A percentile compares a stretch with the other conserved stretches of the same genome.
Conservation (phyloP, 2,888 invertebrate species). For the Plutella xylostella region DNA sequence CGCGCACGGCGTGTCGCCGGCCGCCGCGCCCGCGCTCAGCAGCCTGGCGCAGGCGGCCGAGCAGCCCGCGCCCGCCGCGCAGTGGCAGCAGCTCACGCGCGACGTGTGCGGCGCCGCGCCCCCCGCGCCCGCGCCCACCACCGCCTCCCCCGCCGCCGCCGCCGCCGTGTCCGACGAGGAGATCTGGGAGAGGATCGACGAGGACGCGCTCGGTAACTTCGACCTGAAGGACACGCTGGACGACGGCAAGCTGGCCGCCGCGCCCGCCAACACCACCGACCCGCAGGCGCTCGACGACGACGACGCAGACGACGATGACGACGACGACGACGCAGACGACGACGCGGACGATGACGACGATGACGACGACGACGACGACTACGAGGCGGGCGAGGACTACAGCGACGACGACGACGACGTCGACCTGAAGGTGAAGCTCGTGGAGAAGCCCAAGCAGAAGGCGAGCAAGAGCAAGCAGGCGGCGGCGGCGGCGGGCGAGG, state of each 20-base stretch:
- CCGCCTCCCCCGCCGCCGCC: constrained; percentile 33
- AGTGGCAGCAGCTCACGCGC: constrained; percentile 61
- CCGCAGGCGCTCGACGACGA: constrained; percentile 27
- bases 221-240: constrained; percentile 54
- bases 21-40: constrained; percentile 44
- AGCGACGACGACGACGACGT: constrained; percentile 45
- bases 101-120: constrained; percentile 48
- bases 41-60: constrained; percentile 45
- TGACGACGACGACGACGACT: constrained; percentile 45
- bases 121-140: constrained; percentile 41
- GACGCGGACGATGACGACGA: constrained; percentile 41
- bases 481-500: constrained; percentile 60
- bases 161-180: constrained; percentile 49
- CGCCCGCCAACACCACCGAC: constrained; percentile 26
- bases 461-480: neutral
- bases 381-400: constrained; percentile 39
- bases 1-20: constrained; percentile 68
- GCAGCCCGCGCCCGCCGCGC: constrained; percentile 44
- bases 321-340: constrained; percentile 38
- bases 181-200: constrained; percentile 59
- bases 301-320: constrained; percentile 39
- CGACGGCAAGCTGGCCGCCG: constrained; percentile 46
- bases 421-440: constrained; percentile 47
- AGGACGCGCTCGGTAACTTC: constrained; percentile 46
- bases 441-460: constrained; percentile 30